Evolutionary conservation across 2,797 vertebrate genomes (phyloP).

Genomic region (Phalanger gymnotis): DNA sequence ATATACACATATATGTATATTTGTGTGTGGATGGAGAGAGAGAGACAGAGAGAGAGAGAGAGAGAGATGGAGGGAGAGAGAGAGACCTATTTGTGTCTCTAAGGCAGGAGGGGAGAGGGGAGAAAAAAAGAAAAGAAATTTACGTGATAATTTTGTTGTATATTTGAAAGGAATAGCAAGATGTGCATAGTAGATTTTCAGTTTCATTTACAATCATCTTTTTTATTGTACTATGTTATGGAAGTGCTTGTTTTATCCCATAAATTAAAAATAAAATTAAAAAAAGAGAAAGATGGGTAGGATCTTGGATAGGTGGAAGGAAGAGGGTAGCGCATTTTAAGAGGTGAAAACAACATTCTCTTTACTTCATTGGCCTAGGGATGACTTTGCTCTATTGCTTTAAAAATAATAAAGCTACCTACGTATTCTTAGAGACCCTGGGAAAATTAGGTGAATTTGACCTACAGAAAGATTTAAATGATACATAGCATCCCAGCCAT

Average conservation of each 20-base stretch:
- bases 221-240: neutral
- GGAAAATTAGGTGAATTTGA: conserved; percentile 24
- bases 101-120: too few relatives aligned
- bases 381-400: conserved; percentile 8
- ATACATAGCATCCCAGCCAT: neutral
- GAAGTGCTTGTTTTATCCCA: neutral
- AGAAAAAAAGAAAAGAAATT: neutral
- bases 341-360: neutral
- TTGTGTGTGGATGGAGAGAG: too few relatives aligned
- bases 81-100: neutral
- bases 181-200: neutral
- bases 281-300: conserved; percentile 20
- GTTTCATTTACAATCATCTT: neutral
- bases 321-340: neutral
- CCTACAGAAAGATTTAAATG: conserved; percentile 24
- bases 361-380: neutral
- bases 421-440: conserved; percentile 30
- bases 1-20: too few relatives aligned
- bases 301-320: neutral
- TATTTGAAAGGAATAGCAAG: neutral
- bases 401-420: neutral
- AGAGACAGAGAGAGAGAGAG: too few relatives aligned
- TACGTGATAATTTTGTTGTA: neutral
- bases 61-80: too few relatives aligned
- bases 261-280: neutral